A percentile compares a stretch with the other conserved stretches of the same genome.
Conservation (phyloP, 2,888 invertebrate genomes). For the Drosophila histrio region DNA sequence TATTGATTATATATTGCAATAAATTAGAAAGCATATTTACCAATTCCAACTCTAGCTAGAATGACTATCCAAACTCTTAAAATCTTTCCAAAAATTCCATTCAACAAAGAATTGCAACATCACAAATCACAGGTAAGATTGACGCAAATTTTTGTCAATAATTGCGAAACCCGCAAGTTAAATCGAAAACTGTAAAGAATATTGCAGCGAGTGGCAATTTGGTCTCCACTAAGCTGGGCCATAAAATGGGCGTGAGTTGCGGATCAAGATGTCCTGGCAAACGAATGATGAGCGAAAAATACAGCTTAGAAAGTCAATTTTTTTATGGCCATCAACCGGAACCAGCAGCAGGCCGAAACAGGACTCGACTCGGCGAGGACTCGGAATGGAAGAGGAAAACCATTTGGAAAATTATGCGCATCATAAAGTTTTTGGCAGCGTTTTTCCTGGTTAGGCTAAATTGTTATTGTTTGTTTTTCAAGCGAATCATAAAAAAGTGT, state of each 20-base stretch:
- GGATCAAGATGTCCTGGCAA: constrained; percentile 11
- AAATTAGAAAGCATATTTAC: too few species aligned
- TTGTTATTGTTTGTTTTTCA: constrained; percentile 37
- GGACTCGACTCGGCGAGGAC: not conserved
- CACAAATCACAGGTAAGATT: constrained; percentile 31
- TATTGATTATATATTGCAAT: too few species aligned
- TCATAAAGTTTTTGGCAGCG: constrained; percentile 66
- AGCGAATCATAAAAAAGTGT: constrained; percentile 65
- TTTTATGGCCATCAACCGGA: constrained; percentile 59
- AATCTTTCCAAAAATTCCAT: constrained; percentile 1
- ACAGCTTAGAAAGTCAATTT: constrained; percentile 75
- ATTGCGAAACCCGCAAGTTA: constrained; percentile 51
- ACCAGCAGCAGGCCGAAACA: constrained; percentile 35
- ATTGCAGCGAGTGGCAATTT: constrained; percentile 19
- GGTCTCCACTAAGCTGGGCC: constrained; percentile 25
- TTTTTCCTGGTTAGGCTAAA: constrained; percentile 46
- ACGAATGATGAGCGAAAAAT: constrained; percentile 31
- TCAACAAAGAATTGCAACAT: not conserved
- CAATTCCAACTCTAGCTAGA: not conserved
- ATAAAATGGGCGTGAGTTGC: constrained; percentile 66
- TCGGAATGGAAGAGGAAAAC: constrained; percentile 44
- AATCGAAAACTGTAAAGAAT: constrained; percentile 5
- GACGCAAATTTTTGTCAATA: constrained; percentile 7
- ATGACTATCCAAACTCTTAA: not conserved
- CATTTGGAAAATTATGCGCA: constrained; percentile 69